Conservation (phyloP, 1,140 invertebrate genomes). For the Episyrphus balteatus region DNA sequence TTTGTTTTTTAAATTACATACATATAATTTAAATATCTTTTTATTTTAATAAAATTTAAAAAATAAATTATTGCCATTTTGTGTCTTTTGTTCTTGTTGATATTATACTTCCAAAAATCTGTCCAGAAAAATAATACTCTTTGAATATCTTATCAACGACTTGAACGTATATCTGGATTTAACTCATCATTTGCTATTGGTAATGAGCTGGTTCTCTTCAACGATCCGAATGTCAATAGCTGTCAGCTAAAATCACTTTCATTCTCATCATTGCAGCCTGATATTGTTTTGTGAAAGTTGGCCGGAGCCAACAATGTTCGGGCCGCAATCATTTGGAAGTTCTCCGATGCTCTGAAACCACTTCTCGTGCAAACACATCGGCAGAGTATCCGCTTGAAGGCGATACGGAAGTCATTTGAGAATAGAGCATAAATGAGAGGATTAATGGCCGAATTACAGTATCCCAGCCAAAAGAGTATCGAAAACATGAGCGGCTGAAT, state of each 20-base stretch:
- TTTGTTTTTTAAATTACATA: too few species aligned
- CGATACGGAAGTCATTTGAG: constrained; percentile 70
- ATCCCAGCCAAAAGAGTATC: constrained; percentile 81
- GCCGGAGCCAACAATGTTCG: constrained; percentile 31
- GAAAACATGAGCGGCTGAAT: constrained; percentile 66
- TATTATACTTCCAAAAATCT: not conserved
- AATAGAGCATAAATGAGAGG: constrained; percentile 81
- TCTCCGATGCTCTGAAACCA: constrained; percentile 32
- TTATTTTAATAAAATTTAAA: too few species aligned
- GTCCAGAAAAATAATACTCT: too few species aligned
- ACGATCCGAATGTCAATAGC: constrained; percentile 23
- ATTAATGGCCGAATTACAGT: constrained; percentile 84
- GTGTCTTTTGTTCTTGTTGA: not conserved
- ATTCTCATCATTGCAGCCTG: constrained; percentile 32
- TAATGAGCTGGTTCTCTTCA: constrained; percentile 23
- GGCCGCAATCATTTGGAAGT: constrained; percentile 35
- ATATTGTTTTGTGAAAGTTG: constrained; percentile 34
- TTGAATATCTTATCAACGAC: too few species aligned
- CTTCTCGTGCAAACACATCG: constrained; percentile 40
- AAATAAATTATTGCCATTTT: too few species aligned
- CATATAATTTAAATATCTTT: too few species aligned
- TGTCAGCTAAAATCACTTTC: constrained; percentile 33
- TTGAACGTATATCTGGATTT: not conserved
- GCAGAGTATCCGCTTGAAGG: constrained; percentile 68
- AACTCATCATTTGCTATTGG: constrained; percentile 8